Evolutionary conservation across 2,888 invertebrate species (phyloP).

Genomic region (Dicyrtomina minuta): DNA sequence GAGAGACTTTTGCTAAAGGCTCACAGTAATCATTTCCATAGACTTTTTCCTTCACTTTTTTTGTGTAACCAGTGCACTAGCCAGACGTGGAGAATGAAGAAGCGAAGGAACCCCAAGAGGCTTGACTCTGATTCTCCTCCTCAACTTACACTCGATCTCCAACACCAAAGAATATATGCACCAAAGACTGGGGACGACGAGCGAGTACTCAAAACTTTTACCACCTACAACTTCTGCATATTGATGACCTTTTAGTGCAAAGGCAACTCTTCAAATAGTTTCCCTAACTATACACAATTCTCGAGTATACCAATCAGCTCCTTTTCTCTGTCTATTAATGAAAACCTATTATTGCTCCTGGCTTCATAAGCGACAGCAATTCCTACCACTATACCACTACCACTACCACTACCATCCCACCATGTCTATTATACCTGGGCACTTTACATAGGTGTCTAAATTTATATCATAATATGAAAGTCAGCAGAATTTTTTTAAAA

Average conservation of each 20-base stretch:
- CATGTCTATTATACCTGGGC: too few relatives aligned
- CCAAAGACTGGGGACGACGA: too few relatives aligned
- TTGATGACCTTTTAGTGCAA: neutral
- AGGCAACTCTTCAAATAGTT: neutral
- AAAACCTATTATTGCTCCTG: neutral
- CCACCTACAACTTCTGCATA: conserved; percentile 9
- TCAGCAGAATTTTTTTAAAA: too few relatives aligned
- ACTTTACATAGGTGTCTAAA: too few relatives aligned
- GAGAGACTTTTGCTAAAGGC: neutral
- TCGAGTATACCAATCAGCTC: conserved; percentile 2
- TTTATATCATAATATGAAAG: too few relatives aligned
- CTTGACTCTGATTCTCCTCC: conserved; percentile 11
- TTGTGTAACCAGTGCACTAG: neutral
- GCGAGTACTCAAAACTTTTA: conserved; percentile 6
- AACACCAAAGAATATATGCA: too few relatives aligned
- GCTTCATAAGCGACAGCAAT: too few relatives aligned
- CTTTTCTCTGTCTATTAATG: conserved; percentile 5
- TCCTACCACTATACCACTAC: too few relatives aligned
- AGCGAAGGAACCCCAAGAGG: conserved; percentile 10
- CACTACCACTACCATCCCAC: too few relatives aligned
- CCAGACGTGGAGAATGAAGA: neutral
- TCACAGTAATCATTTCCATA: conserved; percentile 14
- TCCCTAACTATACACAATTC: too few relatives aligned
- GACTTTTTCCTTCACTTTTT: neutral
- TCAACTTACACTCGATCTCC: too few relatives aligned